These are phyloP conservation scores for Halesus radiatus DNA, from an alignment of 1,140 invertebrate species.

Conservation along the genomic window DNA sequence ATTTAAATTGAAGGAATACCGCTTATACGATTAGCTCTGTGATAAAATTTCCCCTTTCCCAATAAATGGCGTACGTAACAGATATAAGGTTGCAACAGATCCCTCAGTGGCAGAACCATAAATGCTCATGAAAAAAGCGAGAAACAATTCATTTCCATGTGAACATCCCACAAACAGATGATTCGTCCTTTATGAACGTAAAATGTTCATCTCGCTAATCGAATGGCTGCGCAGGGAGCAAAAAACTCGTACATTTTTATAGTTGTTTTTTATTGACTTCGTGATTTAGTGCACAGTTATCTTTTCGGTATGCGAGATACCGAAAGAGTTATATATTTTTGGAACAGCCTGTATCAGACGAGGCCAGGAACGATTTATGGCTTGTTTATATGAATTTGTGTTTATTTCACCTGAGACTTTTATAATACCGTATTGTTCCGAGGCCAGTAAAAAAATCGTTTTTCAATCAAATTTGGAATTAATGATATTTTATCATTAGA, in stretches of 20 bases:
- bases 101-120: no score
- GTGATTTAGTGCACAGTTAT: slow-evolving; percentile 24
- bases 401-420: slow-evolving; percentile 25
- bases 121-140: no score
- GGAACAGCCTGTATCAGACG: slow-evolving; percentile 14
- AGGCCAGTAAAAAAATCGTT: no score
- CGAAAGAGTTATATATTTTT: slow-evolving; percentile 26
- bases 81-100: no score
- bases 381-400: slow-evolving; percentile 27
- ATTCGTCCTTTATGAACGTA: slow-evolving; percentile 19
- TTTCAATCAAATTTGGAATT: no score
- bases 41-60: no score
- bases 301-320: slow-evolving; percentile 21
- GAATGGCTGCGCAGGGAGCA: not conserved
- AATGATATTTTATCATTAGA: no score
- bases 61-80: no score
- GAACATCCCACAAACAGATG: not conserved
- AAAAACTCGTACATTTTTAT: slow-evolving; percentile 16
- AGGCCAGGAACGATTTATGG: not conserved
- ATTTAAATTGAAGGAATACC: no score
- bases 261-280: slow-evolving; percentile 27
- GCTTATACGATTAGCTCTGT: no score
- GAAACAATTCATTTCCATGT: not conserved
- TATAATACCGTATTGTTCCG: not conserved
- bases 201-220: slow-evolving; percentile 8